Evolutionary conservation across 2,113 vertebrate species (phyloP).

Genomic region (Ibidorhyncha struthersii): DNA sequence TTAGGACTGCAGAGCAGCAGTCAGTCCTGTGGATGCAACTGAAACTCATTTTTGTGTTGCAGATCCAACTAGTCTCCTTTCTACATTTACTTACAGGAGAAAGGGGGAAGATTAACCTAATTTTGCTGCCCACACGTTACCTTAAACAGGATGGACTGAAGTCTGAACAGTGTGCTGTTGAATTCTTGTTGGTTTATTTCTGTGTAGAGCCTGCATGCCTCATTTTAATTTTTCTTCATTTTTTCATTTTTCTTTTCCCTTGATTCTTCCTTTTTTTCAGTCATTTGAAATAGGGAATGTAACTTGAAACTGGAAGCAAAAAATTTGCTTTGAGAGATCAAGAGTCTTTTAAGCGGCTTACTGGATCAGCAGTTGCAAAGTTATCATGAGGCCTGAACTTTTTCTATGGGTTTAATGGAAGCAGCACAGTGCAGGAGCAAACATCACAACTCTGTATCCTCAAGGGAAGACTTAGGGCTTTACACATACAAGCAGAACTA

Average conservation of each 20-base stretch:
- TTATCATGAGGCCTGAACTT: conserved; percentile 67
- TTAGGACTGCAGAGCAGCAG: not conserved
- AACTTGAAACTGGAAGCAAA: conserved; percentile 65
- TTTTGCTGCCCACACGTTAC: not conserved
- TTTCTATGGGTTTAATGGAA: conserved; percentile 56
- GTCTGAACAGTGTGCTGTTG: not conserved
- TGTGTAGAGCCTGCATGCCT: not conserved
- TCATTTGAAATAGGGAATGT: conserved; percentile 36
- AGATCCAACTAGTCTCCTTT: not conserved
- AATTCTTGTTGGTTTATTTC: not conserved
- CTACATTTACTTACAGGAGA: not conserved
- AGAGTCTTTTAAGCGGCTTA: conserved; percentile 70
- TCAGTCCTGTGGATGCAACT: not conserved
- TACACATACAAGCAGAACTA: conserved; percentile 70
- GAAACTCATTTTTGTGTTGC: not conserved
- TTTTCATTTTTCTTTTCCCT: not conserved
- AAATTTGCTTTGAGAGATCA: conserved; percentile 70
- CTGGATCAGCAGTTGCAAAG: conserved; percentile 69
- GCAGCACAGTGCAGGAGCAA: conserved; percentile 50
- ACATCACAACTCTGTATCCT: conserved; percentile 59
- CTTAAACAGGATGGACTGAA: not conserved
- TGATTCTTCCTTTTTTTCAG: conserved; percentile 20
- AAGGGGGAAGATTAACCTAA: not conserved
- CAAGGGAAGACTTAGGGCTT: conserved; percentile 63
- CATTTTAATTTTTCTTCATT: conserved; percentile 20